Evolutionary conservation across 2,888 invertebrate genomes (phyloP).

Genomic region (Mesoligia furuncula): DNA sequence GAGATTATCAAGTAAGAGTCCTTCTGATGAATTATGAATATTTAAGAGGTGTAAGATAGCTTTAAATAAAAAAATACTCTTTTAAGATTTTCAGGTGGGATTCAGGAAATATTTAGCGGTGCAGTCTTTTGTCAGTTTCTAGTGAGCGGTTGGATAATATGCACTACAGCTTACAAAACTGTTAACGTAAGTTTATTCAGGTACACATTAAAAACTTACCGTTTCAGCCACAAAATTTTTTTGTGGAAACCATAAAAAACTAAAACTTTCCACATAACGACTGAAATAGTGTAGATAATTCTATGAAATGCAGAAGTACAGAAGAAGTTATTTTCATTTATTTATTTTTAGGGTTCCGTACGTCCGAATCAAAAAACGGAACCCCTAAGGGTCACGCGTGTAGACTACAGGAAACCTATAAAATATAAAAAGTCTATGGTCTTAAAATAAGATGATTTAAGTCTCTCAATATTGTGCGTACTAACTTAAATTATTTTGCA

Average conservation of each 20-base stretch:
- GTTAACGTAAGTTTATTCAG: slow-evolving; percentile 57
- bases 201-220: slow-evolving; percentile 7
- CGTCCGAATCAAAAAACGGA: neutral
- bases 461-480: too few relatives aligned
- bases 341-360: neutral
- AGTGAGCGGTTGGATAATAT: slow-evolving; percentile 71
- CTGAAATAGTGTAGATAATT: slow-evolving; percentile 4
- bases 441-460: too few relatives aligned
- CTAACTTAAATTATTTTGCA: too few relatives aligned
- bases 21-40: slow-evolving; percentile 10
- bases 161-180: slow-evolving; percentile 70
- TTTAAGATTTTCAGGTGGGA: slow-evolving; percentile 38
- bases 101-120: slow-evolving; percentile 63
- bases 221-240: neutral
- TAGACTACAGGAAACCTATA: too few relatives aligned
- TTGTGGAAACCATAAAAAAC: slow-evolving; percentile 9
- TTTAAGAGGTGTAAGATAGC: neutral
- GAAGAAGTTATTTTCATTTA: neutral
- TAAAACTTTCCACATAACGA: slow-evolving; percentile 1
- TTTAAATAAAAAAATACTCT: too few relatives aligned
- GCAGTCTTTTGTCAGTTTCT: slow-evolving; percentile 69
- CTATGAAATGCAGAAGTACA: neutral
- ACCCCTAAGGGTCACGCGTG: too few relatives aligned
- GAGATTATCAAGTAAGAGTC: slow-evolving; percentile 49
- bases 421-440: too few relatives aligned